Conservation (phyloP, 2,113 vertebrate species). For the Aphelocoma coerulescens region DNA sequence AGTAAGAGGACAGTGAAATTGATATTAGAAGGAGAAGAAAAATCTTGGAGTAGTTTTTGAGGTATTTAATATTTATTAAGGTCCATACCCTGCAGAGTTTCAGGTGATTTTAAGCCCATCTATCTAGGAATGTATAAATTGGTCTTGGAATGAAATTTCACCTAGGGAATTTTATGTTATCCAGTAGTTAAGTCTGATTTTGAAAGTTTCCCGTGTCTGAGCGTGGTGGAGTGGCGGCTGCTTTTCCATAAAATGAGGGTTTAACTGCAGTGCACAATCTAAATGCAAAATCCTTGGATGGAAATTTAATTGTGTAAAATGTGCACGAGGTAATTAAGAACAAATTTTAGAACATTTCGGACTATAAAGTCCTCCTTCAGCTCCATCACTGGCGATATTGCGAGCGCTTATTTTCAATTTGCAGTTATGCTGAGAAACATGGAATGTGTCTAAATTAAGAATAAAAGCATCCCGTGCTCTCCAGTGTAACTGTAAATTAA, state of each 20-base stretch:
- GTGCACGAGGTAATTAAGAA: conserved; percentile 75
- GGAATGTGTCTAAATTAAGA: conserved; percentile 64
- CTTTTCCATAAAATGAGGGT: conserved; percentile 42
- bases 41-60: conserved; percentile 65
- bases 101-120: conserved; percentile 70
- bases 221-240: background rate
- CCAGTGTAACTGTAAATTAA: conserved; percentile 57
- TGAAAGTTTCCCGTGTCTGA: conserved; percentile 57
- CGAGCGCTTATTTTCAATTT: conserved; percentile 76
- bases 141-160: conserved; percentile 66
- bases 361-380: conserved; percentile 69
- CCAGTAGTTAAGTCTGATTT: conserved; percentile 75
- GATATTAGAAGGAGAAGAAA: conserved; percentile 57
- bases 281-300: conserved; percentile 72
- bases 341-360: conserved; percentile 74
- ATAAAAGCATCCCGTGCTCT: conserved; percentile 22
- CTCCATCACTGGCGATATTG: conserved; percentile 46
- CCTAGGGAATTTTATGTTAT: conserved; percentile 71
- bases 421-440: conserved; percentile 69
- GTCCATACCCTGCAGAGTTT: conserved; percentile 60
- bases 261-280: conserved; percentile 65
- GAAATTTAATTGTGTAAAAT: conserved; percentile 77
- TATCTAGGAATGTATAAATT: conserved; percentile 67
- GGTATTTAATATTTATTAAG: conserved; percentile 81
- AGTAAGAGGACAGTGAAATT: conserved; percentile 61